Evolutionary conservation across 2,113 vertebrate species (phyloP), one percentile per base, ranked within the genome.

Genomic region (Pangasianodon gigas): DNA sequence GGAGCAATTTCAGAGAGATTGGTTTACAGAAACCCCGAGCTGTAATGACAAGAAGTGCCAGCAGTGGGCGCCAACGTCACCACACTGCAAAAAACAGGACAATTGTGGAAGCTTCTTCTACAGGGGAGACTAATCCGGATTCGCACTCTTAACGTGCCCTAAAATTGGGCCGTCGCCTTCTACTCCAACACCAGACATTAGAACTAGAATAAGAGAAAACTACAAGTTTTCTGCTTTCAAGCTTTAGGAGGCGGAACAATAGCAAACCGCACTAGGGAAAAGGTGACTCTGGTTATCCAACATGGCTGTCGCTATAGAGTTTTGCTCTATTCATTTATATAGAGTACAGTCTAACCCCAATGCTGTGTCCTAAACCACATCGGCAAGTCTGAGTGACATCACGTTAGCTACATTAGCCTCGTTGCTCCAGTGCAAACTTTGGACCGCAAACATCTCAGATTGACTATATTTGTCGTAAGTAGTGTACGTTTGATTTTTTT

Each of bases 21-120:
- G 84, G 88, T 85, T 86, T 67, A 29, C 46, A 80, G 51, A 85
- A 52, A 62, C 60, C 92, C 69, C 82, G 90, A 62, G 89, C 24
- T 83, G 92, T 92, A 89, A 93, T 92, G 91, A 87, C 58, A 3
- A 41, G 91, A 60, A 90, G 74, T 84, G 92, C 92, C 94, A 94
- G 88, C 88, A 93, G 94, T 93, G 92, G 93, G 94, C 62, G 92
- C 92, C 90, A 93, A 87, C 56, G 87, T 71, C 85, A 91, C 26
- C 75, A 75, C 52, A 86, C 19, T 41, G 41, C n/a, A 65, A 21
- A 29, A 52, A 26, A 26, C 10, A 54, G 14, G 9, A 86, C 19
- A 32, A 71, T 56, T n/a, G 41, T 60, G 46, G 67, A 87, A 62
- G n/a, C n/a, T 89, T 21, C 13, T 60, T 52, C 14, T 16, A 19